These are phyloP conservation scores for Chromoteleia sp. DNA, from an alignment of 2,888 invertebrate genomes.

Conservation along the genomic window DNA sequence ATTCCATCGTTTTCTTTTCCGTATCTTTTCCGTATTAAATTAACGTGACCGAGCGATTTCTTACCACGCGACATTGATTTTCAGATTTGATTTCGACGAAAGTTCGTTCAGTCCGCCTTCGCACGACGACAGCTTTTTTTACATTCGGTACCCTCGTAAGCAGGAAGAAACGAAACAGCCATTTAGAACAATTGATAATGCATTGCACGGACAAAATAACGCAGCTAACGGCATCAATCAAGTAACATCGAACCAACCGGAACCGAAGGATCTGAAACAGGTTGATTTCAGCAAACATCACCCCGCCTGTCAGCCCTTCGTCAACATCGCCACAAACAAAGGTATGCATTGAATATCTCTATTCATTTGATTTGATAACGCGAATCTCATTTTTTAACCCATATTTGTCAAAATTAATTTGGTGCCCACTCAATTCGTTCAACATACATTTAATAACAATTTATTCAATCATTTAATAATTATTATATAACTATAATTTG, in stretches of 20 bases:
- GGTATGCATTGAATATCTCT: conserved; percentile 70
- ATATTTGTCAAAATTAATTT: too few species aligned
- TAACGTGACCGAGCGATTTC: background rate
- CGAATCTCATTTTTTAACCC: too few species aligned
- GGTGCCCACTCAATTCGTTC: too few species aligned
- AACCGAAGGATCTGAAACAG: conserved; percentile 64
- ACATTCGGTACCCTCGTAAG: conserved; percentile 86
- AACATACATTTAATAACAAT: too few species aligned
- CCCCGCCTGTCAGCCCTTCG: conserved; percentile 87
- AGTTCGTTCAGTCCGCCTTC: conserved; percentile 89
- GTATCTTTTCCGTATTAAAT: conserved; percentile 1
- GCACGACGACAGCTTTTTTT: conserved; percentile 90
- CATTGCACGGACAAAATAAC: conserved; percentile 74
- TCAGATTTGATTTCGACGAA: conserved; percentile 87
- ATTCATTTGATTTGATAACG: too few species aligned
- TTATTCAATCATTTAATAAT: too few species aligned
- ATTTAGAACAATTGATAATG: conserved; percentile 77
- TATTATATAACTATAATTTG: too few species aligned
- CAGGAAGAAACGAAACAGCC: conserved; percentile 72
- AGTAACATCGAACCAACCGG: conserved; percentile 61
- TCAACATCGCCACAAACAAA: conserved; percentile 73
- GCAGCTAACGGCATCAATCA: conserved; percentile 52
- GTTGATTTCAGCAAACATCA: conserved; percentile 88
- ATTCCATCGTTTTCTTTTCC: background rate
- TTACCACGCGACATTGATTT: conserved; percentile 63